Evolutionary conservation across 2,888 invertebrate species (phyloP).

Genomic region (Lumbricus terrestris): DNA sequence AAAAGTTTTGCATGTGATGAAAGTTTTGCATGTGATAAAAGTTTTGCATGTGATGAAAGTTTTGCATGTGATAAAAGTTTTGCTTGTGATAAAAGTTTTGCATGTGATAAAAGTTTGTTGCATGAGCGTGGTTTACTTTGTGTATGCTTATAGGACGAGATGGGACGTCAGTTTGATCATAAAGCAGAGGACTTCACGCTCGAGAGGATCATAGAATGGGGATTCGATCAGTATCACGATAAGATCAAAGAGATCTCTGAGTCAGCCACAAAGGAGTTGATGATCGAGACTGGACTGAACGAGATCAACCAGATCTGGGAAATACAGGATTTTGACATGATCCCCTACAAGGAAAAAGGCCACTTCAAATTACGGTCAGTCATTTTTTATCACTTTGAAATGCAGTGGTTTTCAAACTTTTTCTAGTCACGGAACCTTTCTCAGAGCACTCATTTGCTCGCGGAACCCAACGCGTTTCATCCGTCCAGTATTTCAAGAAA

Average conservation of each 20-base stretch:
- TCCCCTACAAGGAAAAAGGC: slow-evolving; percentile 68
- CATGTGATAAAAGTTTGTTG: neutral
- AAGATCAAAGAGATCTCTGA: slow-evolving; percentile 82
- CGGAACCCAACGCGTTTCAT: too few species aligned
- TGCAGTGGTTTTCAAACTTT: too few species aligned
- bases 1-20: too few species aligned
- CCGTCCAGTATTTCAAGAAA: too few species aligned
- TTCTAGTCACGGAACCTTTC: too few species aligned
- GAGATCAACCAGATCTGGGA: slow-evolving; percentile 74
- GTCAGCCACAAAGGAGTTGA: slow-evolving; percentile 83
- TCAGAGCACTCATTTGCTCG: too few species aligned
- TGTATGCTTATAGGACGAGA: slow-evolving; percentile 59
- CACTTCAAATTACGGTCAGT: slow-evolving; percentile 69
- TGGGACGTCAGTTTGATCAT: slow-evolving; percentile 77
- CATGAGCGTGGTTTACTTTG: neutral
- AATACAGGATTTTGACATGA: slow-evolving; percentile 72
- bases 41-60: too few species aligned
- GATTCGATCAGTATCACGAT: slow-evolving; percentile 79
- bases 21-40: too few species aligned
- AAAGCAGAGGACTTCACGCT: slow-evolving; percentile 76
- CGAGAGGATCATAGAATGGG: slow-evolving; percentile 75
- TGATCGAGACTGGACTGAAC: slow-evolving; percentile 73
- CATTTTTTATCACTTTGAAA: too few species aligned
- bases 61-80: too few species aligned
- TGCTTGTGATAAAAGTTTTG: too few species aligned